A percentile compares a stretch with the other conserved stretches of the same genome.
Conservation (phyloP, 2,888 invertebrate genomes). For the Stenodema calcarata region DNA sequence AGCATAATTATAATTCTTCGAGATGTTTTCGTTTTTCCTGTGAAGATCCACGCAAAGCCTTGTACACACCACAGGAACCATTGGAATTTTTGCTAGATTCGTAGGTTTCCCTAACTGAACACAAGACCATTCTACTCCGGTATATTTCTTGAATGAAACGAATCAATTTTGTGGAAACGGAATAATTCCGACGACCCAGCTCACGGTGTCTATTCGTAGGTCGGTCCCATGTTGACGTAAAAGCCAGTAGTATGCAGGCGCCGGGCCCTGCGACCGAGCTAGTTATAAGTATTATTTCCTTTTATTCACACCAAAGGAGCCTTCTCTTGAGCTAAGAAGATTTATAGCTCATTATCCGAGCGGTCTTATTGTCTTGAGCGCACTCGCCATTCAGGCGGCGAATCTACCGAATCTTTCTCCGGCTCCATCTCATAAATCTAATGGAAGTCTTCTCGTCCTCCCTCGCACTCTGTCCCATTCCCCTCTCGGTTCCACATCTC, state of each 20-base stretch:
- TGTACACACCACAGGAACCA: no score
- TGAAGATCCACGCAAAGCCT: no score
- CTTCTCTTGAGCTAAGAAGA: conserved; percentile 21
- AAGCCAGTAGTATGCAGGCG: not conserved
- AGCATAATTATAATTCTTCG: no score
- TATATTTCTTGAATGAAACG: no score
- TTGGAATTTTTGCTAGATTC: no score
- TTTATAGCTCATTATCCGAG: conserved; percentile 45
- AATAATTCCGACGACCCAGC: no score
- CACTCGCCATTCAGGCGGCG: conserved; percentile 37
- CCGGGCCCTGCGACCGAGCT: not conserved
- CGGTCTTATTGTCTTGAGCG: conserved; percentile 43
- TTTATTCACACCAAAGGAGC: conserved; percentile 1
- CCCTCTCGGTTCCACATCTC: not conserved
- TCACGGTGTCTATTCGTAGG: no score
- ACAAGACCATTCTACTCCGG: no score
- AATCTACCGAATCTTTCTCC: not conserved
- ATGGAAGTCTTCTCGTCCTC: not conserved
- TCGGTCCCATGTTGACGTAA: no score
- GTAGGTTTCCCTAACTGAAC: no score
- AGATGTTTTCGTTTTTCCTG: no score
- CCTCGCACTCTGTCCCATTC: not conserved
- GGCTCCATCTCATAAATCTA: conserved; percentile 19
- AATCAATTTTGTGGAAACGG: no score
- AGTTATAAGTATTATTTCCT: conserved; percentile 43